Base-by-base conservation (phyloP, 2,888 invertebrate genomes). In the Lysandra coridon region DNA sequence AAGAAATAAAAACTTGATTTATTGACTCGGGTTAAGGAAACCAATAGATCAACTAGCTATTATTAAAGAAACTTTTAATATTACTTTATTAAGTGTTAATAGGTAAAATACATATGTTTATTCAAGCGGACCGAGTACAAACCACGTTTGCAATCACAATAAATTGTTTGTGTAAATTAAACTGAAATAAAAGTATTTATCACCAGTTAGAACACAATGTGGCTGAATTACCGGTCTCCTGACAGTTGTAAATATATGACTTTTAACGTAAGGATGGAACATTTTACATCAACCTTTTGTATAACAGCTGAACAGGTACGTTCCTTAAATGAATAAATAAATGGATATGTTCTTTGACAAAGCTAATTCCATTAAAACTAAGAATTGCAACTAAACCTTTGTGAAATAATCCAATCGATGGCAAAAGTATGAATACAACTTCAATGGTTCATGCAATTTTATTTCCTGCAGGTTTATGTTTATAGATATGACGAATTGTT, bases 371-470 rank as follows among this genome's bases (percentile, higher is more conserved):
- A 12, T 10, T 64, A n/a, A 64, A 30, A 30, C 12, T 23, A 23
- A 12, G 3, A 10, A 30, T 64, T 30, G 7, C 30, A 64, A 33
- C 30, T 17, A 6, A 60, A 23, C 3, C 23, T 6, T 62, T 62
- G 30, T 30, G 12, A 12, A 64, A 30, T 12, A 12, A 12, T 74
- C 3, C 14, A n/a, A 74, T 44, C 12, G 44, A 57, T n/a, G 30
- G 33, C 6, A 76, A 53, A 6, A 14, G 33, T 53, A 76, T 17
- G 17, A 76, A 33, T 2, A 49, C 14, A 33, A 33, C 33, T 17
- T 30, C 6, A 75, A 85, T 85, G 82, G 84, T 83, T 82, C 83
- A 80, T 81, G 81, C 83, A 85, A 85, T 84, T 83, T 85, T 83
- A 84, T 84, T 85, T 83, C 85, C 84, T 83, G n/a, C 78, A 79